A percentile compares a stretch with the other conserved stretches of the same genome.
phyloP scores from a whole-genome alignment of 2,888 invertebrate genomes.

The Plebejus melissa region DNA sequence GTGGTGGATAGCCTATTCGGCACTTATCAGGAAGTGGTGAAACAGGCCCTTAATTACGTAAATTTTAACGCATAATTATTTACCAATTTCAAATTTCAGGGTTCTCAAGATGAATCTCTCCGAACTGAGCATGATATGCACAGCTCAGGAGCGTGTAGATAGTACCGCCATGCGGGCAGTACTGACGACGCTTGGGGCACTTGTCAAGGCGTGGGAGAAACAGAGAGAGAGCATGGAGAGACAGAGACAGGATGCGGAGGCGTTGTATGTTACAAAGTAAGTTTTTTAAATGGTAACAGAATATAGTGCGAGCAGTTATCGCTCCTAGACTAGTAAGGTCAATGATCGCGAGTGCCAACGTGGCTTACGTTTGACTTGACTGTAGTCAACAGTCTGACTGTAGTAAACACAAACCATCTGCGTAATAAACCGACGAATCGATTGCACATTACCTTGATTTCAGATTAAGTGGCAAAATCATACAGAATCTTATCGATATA shows the following conservation, averaged over 20 bases:
- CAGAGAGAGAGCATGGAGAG: constrained; percentile 84
- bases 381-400: too few relatives aligned
- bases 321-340: too few relatives aligned
- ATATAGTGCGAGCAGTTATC: too few relatives aligned
- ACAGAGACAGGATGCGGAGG: constrained; percentile 86
- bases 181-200: constrained; percentile 75
- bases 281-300: constrained; percentile 35
- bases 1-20: too few relatives aligned
- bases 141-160: constrained; percentile 72
- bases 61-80: neutral
- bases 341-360: too few relatives aligned
- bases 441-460: too few relatives aligned
- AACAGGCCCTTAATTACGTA: neutral
- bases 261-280: constrained; percentile 85
- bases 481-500: too few relatives aligned
- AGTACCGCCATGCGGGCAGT: constrained; percentile 65
- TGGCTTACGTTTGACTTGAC: too few relatives aligned
- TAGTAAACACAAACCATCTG: too few relatives aligned
- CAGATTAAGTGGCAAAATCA: too few relatives aligned
- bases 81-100: constrained; percentile 53
- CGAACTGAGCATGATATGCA: constrained; percentile 83
- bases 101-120: constrained; percentile 84
- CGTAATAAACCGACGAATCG: too few relatives aligned
- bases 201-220: constrained; percentile 86
- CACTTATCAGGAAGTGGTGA: too few relatives aligned